Base-by-base conservation (phyloP, 2,113 vertebrate species). In the Solea senegalensis region DNA sequence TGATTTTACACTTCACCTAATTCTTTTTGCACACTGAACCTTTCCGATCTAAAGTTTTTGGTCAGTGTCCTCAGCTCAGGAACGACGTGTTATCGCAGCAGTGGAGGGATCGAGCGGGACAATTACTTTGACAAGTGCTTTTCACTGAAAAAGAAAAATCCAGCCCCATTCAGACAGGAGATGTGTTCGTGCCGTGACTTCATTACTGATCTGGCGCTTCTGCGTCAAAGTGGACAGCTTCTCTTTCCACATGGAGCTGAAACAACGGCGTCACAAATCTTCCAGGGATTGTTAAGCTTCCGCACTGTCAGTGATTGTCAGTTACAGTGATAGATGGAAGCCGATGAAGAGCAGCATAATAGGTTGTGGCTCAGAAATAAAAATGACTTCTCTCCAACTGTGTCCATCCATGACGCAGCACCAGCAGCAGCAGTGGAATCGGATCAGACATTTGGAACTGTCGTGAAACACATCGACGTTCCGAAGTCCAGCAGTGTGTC, bases 91-190 rank as follows among this genome's bases (percentile, higher is more conserved):
- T 59, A 41, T 69, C 65, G 67, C 68, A 72, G 69, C 53, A 56
- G 52, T 69, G 27, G 69, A n/a, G 78, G 84, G 65, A 73, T 60
- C 65, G 87, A 77, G 71, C 58, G 65, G 69, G 45, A 63, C 74
- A 83, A 83, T 88, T 82, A 78, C 75, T 78, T 67, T 76, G 69
- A 82, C 80, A 76, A 77, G 69, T 62, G 74, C 55, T 46, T 44
- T 65, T 76, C 64, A 79, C 86, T 86, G 85, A 78, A 76, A 61
- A 78, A 64, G 58, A 27, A 66, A 82, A 67, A 70, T 52, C 75
- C 26, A 45, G 45, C 45, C 14, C 26, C 6, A 16, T 65, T 67
- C 57, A 58, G 62, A 56, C 56, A 8, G 7, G 54, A 84, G 64
- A 74, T n/a, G 12, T 13, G 69, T 53, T 67, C 80, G 74, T 87